A percentile compares a stretch with the other conserved stretches of the same genome.
These are phyloP conservation scores for Actinemys pallida DNA, from an alignment of 2,113 vertebrate genomes.

Conservation along the genomic window DNA sequence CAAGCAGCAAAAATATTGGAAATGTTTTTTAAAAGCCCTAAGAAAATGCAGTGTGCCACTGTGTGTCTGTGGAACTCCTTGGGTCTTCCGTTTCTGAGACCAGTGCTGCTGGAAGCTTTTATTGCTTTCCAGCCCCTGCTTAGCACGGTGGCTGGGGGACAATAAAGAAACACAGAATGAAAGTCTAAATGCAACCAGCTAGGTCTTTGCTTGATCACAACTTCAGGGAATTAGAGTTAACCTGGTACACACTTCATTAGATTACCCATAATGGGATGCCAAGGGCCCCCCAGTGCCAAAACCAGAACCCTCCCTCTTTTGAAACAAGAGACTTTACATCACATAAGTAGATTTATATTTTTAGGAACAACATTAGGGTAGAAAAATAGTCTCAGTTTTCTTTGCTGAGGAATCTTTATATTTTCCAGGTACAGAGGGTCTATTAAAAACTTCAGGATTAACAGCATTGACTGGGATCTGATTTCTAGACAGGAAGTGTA, in stretches of 20 bases:
- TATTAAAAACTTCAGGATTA: conserved; percentile 57
- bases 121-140: background rate
- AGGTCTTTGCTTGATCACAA: conserved; percentile 15
- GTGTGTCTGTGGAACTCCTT: background rate
- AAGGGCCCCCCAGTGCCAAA: conserved; percentile 12
- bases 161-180: background rate
- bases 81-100: background rate
- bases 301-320: conserved; percentile 31
- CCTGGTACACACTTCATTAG: background rate
- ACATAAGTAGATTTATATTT: conserved; percentile 20
- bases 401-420: conserved; percentile 5
- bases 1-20: background rate
- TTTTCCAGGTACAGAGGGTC: conserved; percentile 1
- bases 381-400: conserved; percentile 27
- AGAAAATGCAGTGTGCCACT: background rate
- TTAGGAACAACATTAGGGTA: background rate
- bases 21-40: background rate
- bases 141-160: background rate
- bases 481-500: conserved; percentile 63
- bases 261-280: conserved; percentile 17
- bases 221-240: conserved; percentile 34
- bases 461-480: conserved; percentile 22
- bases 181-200: background rate
- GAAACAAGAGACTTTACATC: conserved; percentile 46
- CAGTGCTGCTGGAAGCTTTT: background rate